Base-by-base conservation (phyloP, 2,888 invertebrate genomes). In the Therioaphis trifolii region DNA sequence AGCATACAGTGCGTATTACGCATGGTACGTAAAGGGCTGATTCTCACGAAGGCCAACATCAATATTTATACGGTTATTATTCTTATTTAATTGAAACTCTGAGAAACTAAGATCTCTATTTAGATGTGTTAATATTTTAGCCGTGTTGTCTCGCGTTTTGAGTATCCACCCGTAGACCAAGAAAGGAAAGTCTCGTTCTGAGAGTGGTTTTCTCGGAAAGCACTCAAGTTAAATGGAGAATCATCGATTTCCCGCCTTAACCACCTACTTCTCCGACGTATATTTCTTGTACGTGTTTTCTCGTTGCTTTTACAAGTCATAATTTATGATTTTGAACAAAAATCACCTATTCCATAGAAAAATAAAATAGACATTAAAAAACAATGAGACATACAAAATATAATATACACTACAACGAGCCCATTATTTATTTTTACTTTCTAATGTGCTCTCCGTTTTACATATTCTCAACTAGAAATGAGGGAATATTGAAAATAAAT, bases 211-310 rank as follows among this genome's bases (percentile, higher is more conserved):
- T 52, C 35, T 52, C 21, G 40, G 21, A 43, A 68, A 68, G 66
- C 77, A 77, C 66, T 77, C 77, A 66, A 63, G 63, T 77, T 66
- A 77, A 77, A 77, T 66, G 49, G 66, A 66, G 66, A 66, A 40
- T 40, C 66, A 77, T 77, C 66, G 77, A 66, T 77, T 68, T 66
- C 21, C 21, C 35, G 35, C 18, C 15, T 21, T 14, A 1, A 0
- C 21, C 49, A 14, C 7, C 49, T 21, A 49, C 46, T 35, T 74
- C 35, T 55, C 15, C 15, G 35, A 35, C 63, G 14, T 27, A 29
- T 46, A 35, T 11, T 63, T 61, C n/a, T 43, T 35, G 12, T 43
- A 3, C 14, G 9, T 9, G 40, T 58, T 58, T 24, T 43, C 40
- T 75, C 61, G 43, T 12, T 24, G 58, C 40, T 18, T n/a, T 43